phyloP scores from a whole-genome alignment of 1,140 invertebrate genomes.

The Pseudomyrmex concolor region DNA sequence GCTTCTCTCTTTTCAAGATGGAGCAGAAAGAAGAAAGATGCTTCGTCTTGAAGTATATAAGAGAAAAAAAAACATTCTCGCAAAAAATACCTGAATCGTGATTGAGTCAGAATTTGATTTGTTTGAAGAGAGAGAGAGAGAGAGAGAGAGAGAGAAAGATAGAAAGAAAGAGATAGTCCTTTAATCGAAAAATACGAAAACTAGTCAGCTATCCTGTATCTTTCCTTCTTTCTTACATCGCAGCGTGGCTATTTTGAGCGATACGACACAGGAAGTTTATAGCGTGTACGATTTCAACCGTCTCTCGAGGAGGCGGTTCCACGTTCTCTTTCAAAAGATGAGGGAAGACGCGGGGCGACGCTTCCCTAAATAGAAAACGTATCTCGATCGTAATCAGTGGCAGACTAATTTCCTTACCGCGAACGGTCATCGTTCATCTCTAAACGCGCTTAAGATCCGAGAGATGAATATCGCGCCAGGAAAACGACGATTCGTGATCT shows the following conservation, averaged over 20 bases:
- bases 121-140: no score
- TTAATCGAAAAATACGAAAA: slow-evolving; percentile 64
- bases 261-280: slow-evolving; percentile 71
- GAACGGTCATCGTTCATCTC: slow-evolving; percentile 1
- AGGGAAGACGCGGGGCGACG: slow-evolving; percentile 25
- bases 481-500: no score
- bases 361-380: slow-evolving; percentile 58
- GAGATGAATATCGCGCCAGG: background rate
- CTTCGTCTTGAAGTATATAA: background rate
- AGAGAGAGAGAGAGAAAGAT: no score
- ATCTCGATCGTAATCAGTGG: slow-evolving; percentile 17
- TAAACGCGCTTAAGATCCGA: background rate
- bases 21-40: background rate
- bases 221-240: slow-evolving; percentile 47
- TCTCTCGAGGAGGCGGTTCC: slow-evolving; percentile 49
- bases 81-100: background rate
- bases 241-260: slow-evolving; percentile 68
- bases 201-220: slow-evolving; percentile 43
- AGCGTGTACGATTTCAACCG: slow-evolving; percentile 64
- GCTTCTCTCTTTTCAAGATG: background rate
- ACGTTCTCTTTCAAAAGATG: slow-evolving; percentile 47
- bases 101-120: slow-evolving; percentile 35
- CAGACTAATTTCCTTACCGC: slow-evolving; percentile 22
- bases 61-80: background rate
- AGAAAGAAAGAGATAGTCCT: slow-evolving; percentile 5